A percentile compares a stretch with the other conserved stretches of the same genome.
phyloP scores from a whole-genome alignment of 2,888 invertebrate genomes.

The Drosophila greeni region DNA sequence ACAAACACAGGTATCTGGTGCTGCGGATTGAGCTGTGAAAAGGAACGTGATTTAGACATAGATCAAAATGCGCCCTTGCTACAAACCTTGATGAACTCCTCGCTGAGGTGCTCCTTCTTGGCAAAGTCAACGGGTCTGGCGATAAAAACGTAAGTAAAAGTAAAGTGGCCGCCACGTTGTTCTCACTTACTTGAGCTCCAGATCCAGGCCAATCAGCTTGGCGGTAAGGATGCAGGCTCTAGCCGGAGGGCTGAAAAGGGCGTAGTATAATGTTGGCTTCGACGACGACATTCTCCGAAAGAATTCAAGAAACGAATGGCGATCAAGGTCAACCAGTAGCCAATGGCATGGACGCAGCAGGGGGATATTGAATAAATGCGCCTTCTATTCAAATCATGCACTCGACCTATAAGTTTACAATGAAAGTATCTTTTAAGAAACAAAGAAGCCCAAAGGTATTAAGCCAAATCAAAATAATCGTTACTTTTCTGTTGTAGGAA shows the following conservation, averaged over 20 bases:
- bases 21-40: constrained; percentile 81
- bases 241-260: constrained; percentile 79
- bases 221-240: constrained; percentile 79
- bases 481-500: background rate
- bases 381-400: background rate
- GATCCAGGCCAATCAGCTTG: constrained; percentile 78
- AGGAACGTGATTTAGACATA: background rate
- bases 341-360: background rate
- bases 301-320: constrained; percentile 23
- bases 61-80: background rate
- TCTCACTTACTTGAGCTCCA: constrained; percentile 75
- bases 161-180: background rate
- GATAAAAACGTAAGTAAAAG: background rate
- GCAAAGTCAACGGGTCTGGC: constrained; percentile 78
- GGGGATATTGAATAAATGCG: background rate
- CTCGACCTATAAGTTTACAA: background rate
- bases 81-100: constrained; percentile 78
- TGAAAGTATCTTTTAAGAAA: too few species aligned
- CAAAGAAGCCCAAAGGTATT: background rate
- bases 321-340: constrained; percentile 22
- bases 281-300: constrained; percentile 51
- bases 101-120: constrained; percentile 76
- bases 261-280: constrained; percentile 78
- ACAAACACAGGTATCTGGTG: constrained; percentile 81
- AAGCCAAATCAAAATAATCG: background rate